Percentiles rank a stretch among this genome's conserved stretches.
Evolutionary conservation across 2,888 invertebrate species (phyloP).

Genomic region (Leptinotarsa rubiginosa): DNA sequence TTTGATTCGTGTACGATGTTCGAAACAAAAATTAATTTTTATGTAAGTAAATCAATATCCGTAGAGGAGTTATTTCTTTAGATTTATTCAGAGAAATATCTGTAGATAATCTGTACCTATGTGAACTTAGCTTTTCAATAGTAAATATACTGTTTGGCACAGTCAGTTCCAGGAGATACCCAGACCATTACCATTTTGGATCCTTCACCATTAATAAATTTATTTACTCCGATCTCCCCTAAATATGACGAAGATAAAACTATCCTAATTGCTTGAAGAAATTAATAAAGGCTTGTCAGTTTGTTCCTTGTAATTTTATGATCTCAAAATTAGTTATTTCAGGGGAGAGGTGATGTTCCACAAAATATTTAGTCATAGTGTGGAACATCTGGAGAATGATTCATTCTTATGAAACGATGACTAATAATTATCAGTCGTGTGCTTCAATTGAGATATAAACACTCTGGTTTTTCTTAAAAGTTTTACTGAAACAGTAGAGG

Average conservation of each 20-base stretch:
- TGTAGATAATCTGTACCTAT: too few species aligned
- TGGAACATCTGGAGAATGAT: slow-evolving; percentile 11
- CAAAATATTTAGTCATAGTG: slow-evolving; percentile 6
- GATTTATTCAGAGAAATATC: too few species aligned
- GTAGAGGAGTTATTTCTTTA: too few species aligned
- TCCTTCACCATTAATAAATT: neutral
- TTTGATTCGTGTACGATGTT: too few species aligned
- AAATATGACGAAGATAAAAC: neutral
- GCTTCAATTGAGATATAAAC: neutral
- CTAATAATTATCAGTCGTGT: neutral
- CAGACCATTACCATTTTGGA: too few species aligned
- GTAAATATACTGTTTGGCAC: too few species aligned
- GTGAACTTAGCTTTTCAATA: too few species aligned
- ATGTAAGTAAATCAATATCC: too few species aligned
- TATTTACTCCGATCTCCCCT: slow-evolving; percentile 4
- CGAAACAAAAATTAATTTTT: too few species aligned
- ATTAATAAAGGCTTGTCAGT: slow-evolving; percentile 7
- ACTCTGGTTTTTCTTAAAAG: neutral
- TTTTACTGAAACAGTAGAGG: neutral
- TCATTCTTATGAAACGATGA: neutral
- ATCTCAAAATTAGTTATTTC: neutral
- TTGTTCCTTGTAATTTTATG: slow-evolving; percentile 14
- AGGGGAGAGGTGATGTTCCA: neutral
- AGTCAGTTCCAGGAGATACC: too few species aligned
- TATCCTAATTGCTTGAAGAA: slow-evolving; percentile 1